Conservation (phyloP, 1,140 invertebrate genomes). For the Tachypleus tridentatus region DNA sequence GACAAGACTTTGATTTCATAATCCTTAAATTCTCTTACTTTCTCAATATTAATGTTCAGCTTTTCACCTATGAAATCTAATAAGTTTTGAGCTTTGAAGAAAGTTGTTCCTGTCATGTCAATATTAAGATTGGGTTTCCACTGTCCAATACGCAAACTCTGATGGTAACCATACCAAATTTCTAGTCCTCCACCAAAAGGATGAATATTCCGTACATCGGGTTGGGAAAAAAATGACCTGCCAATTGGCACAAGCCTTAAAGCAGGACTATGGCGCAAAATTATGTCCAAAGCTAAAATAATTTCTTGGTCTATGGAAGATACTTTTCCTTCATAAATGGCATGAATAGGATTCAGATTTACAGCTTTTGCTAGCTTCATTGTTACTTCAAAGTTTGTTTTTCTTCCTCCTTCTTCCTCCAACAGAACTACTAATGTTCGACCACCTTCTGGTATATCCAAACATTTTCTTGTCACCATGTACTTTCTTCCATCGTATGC, state of each 20-base stretch:
- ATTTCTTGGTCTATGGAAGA: conserved; percentile 11
- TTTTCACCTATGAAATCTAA: conserved; percentile 11
- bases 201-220: background rate
- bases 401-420: no score
- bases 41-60: conserved; percentile 3
- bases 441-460: no score
- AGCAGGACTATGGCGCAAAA: conserved; percentile 16
- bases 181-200: conserved; percentile 8
- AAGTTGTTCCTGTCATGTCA: conserved; percentile 17
- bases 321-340: conserved; percentile 5
- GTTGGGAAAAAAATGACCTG: conserved; percentile 17
- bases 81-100: conserved; percentile 9
- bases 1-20: conserved; percentile 6
- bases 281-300: conserved; percentile 16
- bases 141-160: conserved; percentile 15
- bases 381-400: no score
- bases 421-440: no score
- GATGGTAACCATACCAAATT: conserved; percentile 19
- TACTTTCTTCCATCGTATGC: conserved; percentile 13
- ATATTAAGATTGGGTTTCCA: conserved; percentile 20
- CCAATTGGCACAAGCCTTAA: conserved; percentile 15
- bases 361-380: no score
- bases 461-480: no score
- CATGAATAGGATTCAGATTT: background rate
- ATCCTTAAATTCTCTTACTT: background rate